phyloP scores from a whole-genome alignment of 2,113 vertebrate species.

The Sphaerodactylus townsendi region DNA sequence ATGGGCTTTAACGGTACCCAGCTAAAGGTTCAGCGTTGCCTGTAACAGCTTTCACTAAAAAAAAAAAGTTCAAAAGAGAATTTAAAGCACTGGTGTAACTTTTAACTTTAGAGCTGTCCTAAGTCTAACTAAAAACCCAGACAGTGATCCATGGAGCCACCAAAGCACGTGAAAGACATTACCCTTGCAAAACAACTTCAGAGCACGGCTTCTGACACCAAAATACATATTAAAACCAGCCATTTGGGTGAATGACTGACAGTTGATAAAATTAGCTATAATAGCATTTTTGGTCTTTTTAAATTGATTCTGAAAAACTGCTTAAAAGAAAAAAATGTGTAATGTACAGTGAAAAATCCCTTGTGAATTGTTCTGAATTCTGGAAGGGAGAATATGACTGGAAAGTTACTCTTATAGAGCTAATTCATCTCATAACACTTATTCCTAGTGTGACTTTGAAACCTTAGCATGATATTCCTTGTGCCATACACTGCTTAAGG shows the following conservation, averaged over 20 bases:
- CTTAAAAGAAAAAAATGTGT: background rate
- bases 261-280: slow-evolving; percentile 27
- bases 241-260: background rate
- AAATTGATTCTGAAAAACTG: background rate
- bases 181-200: background rate
- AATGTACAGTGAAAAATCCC: background rate
- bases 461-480: background rate
- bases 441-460: background rate
- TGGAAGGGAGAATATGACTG: background rate
- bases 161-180: background rate
- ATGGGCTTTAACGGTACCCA: rapidly evolving
- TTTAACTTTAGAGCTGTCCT: background rate
- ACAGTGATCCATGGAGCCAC: rapidly evolving
- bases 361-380: background rate
- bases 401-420: rapidly evolving
- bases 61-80: background rate
- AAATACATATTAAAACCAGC: background rate
- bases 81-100: background rate
- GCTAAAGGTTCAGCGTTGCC: background rate
- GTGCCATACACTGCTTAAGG: background rate
- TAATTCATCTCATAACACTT: background rate
- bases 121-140: background rate
- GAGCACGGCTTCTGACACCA: background rate
- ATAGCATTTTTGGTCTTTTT: slow-evolving; percentile 5
- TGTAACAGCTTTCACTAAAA: rapidly evolving